phyloP scores from a whole-genome alignment of 2,888 invertebrate species.

The Macropis europaea region DNA sequence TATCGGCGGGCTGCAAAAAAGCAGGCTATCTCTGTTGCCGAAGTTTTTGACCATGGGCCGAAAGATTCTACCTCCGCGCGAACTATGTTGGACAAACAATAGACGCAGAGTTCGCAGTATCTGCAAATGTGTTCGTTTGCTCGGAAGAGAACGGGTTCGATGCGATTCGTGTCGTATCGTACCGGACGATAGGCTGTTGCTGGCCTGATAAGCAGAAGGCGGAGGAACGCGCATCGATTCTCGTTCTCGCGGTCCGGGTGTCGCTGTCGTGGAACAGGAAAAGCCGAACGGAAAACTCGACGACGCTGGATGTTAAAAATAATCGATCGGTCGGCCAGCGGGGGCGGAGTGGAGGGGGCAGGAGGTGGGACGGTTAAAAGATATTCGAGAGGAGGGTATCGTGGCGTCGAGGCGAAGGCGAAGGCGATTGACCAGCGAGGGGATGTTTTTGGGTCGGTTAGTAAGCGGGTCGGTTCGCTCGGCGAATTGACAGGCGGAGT shows the following conservation, averaged over 20 bases:
- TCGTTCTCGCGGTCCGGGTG: neutral
- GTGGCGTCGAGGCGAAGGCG: slow-evolving; percentile 10
- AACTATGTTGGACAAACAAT: no score
- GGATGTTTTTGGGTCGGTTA: slow-evolving; percentile 59
- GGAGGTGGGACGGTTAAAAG: neutral
- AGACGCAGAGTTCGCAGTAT: no score
- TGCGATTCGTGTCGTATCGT: no score
- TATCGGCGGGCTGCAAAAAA: slow-evolving; percentile 28
- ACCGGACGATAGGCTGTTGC: no score
- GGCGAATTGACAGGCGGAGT: neutral
- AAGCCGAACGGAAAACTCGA: neutral
- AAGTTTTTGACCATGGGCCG: no score
- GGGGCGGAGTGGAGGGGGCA: neutral
- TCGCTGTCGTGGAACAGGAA: neutral
- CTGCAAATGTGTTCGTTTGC: no score
- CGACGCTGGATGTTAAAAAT: neutral
- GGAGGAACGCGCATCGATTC: neutral
- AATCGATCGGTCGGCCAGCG: neutral
- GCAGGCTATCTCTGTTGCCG: no score
- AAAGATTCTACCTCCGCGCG: no score
- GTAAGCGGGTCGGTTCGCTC: slow-evolving; percentile 29
- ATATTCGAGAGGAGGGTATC: neutral
- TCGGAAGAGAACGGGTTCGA: no score
- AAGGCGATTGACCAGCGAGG: slow-evolving; percentile 41
- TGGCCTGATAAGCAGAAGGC: no score